Evolutionary conservation across 2,113 vertebrate genomes (phyloP).

Genomic region (Semnopithecus entellus): DNA sequence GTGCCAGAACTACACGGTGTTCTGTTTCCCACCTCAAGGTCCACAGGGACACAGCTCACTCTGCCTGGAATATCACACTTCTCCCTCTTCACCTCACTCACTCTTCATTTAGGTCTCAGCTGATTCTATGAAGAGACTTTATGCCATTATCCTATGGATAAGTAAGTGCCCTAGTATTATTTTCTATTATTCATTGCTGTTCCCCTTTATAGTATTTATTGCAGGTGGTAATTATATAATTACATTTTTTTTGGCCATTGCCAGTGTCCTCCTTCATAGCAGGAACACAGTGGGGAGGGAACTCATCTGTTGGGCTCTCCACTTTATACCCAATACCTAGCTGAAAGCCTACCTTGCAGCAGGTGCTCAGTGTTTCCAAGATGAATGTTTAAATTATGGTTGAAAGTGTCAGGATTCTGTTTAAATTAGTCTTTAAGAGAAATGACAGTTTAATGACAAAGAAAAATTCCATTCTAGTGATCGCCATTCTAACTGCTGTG

Average conservation of each 20-base stretch:
- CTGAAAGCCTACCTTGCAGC: background rate
- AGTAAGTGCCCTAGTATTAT: background rate
- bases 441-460: background rate
- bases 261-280: background rate
- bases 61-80: background rate
- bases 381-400: background rate
- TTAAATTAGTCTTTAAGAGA: slow-evolving; percentile 8
- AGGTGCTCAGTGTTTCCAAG: background rate
- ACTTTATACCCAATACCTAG: background rate
- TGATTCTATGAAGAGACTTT: background rate
- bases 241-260: background rate
- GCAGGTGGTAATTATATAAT: background rate
- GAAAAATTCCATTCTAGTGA: background rate
- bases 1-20: background rate
- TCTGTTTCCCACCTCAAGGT: background rate
- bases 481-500: too few species aligned
- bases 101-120: too few species aligned
- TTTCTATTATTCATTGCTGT: background rate
- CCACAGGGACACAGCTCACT: background rate
- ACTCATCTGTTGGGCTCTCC: background rate
- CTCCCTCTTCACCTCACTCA: background rate
- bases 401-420: background rate
- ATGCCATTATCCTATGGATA: background rate
- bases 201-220: background rate
- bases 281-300: background rate